Evolutionary conservation across 2,797 vertebrate genomes (phyloP).

Genomic region (Rhinoraja longicauda): DNA sequence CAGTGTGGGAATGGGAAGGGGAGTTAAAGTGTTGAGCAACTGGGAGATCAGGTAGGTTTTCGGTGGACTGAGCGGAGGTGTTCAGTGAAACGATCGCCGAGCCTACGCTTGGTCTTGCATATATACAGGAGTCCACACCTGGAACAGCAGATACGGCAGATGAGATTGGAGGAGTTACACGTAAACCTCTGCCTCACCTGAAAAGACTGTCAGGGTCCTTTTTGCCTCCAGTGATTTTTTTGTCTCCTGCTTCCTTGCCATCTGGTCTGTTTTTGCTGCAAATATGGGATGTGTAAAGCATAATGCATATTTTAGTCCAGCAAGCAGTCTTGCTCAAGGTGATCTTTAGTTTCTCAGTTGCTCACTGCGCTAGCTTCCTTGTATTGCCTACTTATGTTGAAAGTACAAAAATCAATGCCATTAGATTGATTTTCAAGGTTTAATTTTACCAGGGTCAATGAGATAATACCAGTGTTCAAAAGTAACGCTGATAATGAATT

Average conservation of each 20-base stretch:
- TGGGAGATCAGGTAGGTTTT: too few relatives aligned
- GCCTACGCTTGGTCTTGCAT: too few relatives aligned
- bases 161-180: too few relatives aligned
- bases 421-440: background rate
- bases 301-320: background rate
- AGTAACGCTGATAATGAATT: background rate
- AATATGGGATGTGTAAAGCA: background rate
- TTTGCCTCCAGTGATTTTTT: background rate
- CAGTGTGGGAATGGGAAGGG: too few relatives aligned
- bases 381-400: background rate
- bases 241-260: background rate
- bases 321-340: background rate
- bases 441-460: background rate
- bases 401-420: background rate
- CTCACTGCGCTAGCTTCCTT: background rate
- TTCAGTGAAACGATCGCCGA: too few relatives aligned
- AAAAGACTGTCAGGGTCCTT: too few relatives aligned
- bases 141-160: too few relatives aligned
- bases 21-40: too few relatives aligned
- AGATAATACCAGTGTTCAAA: background rate
- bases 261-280: background rate
- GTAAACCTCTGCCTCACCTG: too few relatives aligned
- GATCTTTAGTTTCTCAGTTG: background rate
- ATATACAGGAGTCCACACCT: too few relatives aligned
- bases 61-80: too few relatives aligned